These are phyloP conservation scores for Phyllopteryx taeniolatus DNA, from an alignment of 2,113 vertebrate species.

Conservation along the genomic window DNA sequence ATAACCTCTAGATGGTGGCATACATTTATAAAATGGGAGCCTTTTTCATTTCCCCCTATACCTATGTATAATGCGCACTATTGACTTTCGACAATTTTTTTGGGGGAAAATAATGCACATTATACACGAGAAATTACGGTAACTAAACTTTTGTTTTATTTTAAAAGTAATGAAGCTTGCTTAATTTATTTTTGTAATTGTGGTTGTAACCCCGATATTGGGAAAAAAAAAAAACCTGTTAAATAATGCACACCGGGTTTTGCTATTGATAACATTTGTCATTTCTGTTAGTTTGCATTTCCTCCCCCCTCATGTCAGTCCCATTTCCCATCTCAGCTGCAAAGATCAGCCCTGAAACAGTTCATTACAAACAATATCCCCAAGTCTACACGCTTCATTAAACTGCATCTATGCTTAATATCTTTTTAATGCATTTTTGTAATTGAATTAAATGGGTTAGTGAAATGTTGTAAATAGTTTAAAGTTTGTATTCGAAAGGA, in stretches of 20 bases:
- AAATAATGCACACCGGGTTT: background rate
- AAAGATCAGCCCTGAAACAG: slow-evolving; percentile 69
- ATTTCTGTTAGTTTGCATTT: slow-evolving; percentile 16
- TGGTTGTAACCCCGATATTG: background rate
- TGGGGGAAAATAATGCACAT: too few species aligned
- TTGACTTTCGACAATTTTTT: too few species aligned
- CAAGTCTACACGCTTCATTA: slow-evolving; percentile 82
- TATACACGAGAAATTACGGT: too few species aligned
- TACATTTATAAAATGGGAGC: too few species aligned
- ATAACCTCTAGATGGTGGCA: too few species aligned
- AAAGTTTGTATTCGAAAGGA: slow-evolving; percentile 51
- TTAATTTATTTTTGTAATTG: background rate
- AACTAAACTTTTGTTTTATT: background rate
- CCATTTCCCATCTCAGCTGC: slow-evolving; percentile 50
- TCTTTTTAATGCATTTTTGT: slow-evolving; percentile 84
- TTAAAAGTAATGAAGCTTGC: background rate
- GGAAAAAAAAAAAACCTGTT: background rate
- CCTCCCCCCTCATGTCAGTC: slow-evolving; percentile 22
- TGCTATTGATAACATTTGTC: slow-evolving; percentile 40
- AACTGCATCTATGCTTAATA: slow-evolving; percentile 77
- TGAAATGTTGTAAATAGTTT: slow-evolving; percentile 71
- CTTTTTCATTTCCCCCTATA: too few species aligned
- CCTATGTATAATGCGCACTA: too few species aligned
- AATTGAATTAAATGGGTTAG: slow-evolving; percentile 82
- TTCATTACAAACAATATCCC: slow-evolving; percentile 81